These are phyloP conservation scores for Drosophila equinoxialis DNA, from an alignment of 1,140 invertebrate genomes.

Conservation along the genomic window DNA sequence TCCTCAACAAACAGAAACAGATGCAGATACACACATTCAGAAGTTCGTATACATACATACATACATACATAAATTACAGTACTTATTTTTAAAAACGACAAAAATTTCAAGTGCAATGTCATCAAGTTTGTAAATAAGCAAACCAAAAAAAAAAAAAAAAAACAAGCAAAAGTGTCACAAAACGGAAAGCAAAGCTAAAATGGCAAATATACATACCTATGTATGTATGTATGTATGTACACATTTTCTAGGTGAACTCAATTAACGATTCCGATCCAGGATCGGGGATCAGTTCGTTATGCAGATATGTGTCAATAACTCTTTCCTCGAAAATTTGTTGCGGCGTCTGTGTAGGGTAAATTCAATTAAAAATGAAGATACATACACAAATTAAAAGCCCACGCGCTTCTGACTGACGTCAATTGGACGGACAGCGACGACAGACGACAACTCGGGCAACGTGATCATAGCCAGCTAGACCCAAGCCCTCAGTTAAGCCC, in stretches of 20 bases:
- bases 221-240: not conserved
- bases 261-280: not conserved
- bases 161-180: constrained; percentile 5
- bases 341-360: not conserved
- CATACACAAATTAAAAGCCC: constrained; percentile 3
- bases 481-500: constrained; percentile 5
- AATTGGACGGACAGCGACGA: not conserved
- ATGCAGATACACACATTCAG: not conserved
- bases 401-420: constrained; percentile 8
- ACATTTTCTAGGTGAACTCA: constrained; percentile 13
- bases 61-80: constrained; percentile 26
- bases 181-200: constrained; percentile 35
- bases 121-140: constrained; percentile 45
- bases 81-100: constrained; percentile 18
- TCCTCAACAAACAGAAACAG: constrained; percentile 26
- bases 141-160: constrained; percentile 9
- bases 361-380: not conserved
- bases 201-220: not conserved
- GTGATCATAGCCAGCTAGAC: constrained; percentile 39
- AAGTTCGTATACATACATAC: constrained; percentile 10
- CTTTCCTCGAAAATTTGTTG: constrained; percentile 11
- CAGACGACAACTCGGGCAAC: constrained; percentile 44
- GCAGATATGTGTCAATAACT: constrained; percentile 38
- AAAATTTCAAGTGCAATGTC: constrained; percentile 73
- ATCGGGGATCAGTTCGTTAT: not conserved